Base-by-base conservation (phyloP, 2,113 vertebrate genomes). In the Zapus hudsonius region DNA sequence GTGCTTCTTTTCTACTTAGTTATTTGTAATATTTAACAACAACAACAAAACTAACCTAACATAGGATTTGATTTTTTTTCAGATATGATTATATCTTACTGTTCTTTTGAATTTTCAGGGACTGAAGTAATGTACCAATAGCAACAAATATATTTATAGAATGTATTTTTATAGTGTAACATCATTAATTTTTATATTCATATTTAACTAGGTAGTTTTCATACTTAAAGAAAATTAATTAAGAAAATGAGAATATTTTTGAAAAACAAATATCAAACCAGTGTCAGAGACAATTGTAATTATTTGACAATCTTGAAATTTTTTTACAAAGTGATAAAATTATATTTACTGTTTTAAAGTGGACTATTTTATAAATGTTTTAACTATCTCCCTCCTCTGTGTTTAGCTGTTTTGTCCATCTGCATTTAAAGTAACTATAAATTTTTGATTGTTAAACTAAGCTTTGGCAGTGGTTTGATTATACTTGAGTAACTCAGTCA, bases 171-270 rank as follows among this genome's bases (percentile, higher is more conserved):
- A 67, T 86, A n/a, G 29, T 86, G 36, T 81, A 92, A 86, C 64
- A 78, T 84, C 70, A 44, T 11, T 90, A 74, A 57, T 59, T 95
- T 87, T 83, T 61, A 94, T 36, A 73, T 38, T 88, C 38, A 83
- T 59, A 69, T 83, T 64, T 78, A 84, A 44, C 74, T 59, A 20
- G 33, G 7, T 5, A 76, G 52, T 84, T 84, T 93, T 94, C 15
- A 69, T 64, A 76, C 10, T 87, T 80, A 63, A 91, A 84, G 40
- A 69, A 38, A 92, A 31, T n/a, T 57, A 70, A 5, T 81, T 85
- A 73, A 72, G 61, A 73, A 89, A 90, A 81, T 33, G 55, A 70
- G 17, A 57, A 10, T 76, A 44, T 79, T 12, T 89, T 90, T 85
- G 66, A 73, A 57, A 95, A 87, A 85, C 11, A 88, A 38, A 67